phyloP scores from a whole-genome alignment of 1,140 invertebrate genomes.

The Brachionus koreanus region DNA sequence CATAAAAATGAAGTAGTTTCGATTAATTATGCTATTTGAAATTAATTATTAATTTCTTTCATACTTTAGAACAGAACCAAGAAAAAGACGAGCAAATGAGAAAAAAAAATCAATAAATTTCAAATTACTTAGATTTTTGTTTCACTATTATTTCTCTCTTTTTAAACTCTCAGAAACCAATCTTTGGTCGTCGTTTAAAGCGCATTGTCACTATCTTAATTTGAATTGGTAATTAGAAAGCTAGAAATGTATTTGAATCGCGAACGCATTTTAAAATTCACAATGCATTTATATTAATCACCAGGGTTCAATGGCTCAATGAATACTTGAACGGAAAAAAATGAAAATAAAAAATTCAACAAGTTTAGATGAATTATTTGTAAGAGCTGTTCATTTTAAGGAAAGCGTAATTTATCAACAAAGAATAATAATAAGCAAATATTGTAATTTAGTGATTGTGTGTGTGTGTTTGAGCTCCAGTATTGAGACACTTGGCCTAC shows the following conservation, averaged over 20 bases:
- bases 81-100: constrained; percentile 29
- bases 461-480: neutral
- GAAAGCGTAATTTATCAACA: neutral
- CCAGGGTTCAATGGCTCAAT: neutral
- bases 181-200: neutral
- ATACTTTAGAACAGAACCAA: constrained; percentile 9
- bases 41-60: constrained; percentile 36
- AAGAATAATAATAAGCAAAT: neutral
- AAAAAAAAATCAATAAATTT: constrained; percentile 33
- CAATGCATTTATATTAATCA: neutral
- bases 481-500: constrained; percentile 7
- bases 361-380: neutral
- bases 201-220: neutral
- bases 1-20: constrained; percentile 14
- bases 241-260: neutral
- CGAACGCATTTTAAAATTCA: neutral
- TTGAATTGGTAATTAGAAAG: neutral
- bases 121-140: constrained; percentile 33
- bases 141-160: neutral
- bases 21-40: constrained; percentile 34
- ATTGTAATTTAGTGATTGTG: neutral
- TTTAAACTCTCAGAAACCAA: neutral
- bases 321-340: neutral
- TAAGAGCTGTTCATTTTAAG: neutral
- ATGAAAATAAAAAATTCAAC: neutral